Percentiles rank a stretch among this genome's conserved stretches.
Conservation (phyloP, 2,797 vertebrate species). For the Poecilia velifera region DNA sequence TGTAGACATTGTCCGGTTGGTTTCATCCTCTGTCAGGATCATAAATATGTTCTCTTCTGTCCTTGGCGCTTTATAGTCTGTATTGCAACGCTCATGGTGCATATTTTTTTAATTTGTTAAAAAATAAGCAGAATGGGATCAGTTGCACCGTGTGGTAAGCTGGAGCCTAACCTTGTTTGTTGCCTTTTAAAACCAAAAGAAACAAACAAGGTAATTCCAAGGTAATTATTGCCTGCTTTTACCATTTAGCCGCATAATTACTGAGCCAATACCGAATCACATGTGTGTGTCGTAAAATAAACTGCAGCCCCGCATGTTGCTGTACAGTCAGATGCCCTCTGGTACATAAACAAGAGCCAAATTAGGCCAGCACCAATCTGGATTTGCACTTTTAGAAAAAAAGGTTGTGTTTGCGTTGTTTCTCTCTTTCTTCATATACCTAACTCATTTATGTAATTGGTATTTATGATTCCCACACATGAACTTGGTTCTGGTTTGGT, state of each 20-base stretch:
- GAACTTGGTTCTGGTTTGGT: constrained; percentile 10
- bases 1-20: background rate
- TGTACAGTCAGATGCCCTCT: constrained; percentile 54
- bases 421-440: constrained; percentile 7
- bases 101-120: constrained; percentile 9
- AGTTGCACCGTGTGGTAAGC: constrained; percentile 49
- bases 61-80: background rate
- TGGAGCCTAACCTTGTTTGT: constrained; percentile 63
- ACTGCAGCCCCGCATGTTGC: constrained; percentile 50
- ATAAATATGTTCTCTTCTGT: background rate
- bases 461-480: constrained; percentile 14
- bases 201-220: constrained; percentile 77
- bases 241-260: constrained; percentile 72
- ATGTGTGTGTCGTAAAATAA: constrained; percentile 74
- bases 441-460: constrained; percentile 24
- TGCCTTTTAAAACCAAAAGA: constrained; percentile 69
- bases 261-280: constrained; percentile 65
- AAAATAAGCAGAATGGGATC: constrained; percentile 40
- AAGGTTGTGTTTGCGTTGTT: background rate
- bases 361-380: constrained; percentile 8
- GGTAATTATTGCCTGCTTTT: constrained; percentile 68
- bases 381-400: constrained; percentile 19
- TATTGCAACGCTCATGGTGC: background rate
- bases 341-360: constrained; percentile 48
- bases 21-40: background rate